A percentile compares a stretch with the other conserved stretches of the same genome.
Evolutionary conservation across 2,113 vertebrate species (phyloP).

Genomic region (Talpa occidentalis): DNA sequence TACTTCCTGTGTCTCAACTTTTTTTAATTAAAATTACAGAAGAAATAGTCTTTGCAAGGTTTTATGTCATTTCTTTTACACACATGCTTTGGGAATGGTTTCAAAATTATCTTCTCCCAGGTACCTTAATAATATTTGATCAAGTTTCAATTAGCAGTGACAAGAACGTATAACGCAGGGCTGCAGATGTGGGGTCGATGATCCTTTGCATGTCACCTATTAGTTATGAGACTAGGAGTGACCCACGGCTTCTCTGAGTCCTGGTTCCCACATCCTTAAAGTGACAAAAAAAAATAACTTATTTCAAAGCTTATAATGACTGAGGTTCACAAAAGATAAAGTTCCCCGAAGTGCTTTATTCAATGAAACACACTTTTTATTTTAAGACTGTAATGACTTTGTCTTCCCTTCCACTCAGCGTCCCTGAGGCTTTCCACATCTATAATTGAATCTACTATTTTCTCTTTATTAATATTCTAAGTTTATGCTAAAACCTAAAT

Average conservation of each 20-base stretch:
- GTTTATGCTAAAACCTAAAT: slow-evolving; percentile 58
- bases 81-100: background rate
- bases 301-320: slow-evolving; percentile 39
- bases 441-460: slow-evolving; percentile 74
- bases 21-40: background rate
- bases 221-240: background rate
- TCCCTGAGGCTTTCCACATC: slow-evolving; percentile 57
- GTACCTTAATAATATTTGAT: slow-evolving; percentile 20
- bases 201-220: background rate
- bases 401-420: slow-evolving; percentile 31
- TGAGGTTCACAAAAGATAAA: slow-evolving; percentile 51
- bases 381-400: slow-evolving; percentile 43
- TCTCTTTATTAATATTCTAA: slow-evolving; percentile 64
- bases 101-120: slow-evolving; percentile 19
- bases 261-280: slow-evolving; percentile 8
- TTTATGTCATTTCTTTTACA: background rate
- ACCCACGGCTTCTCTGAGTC: background rate
- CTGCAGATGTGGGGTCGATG: background rate
- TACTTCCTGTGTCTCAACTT: background rate
- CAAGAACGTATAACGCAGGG: background rate
- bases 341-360: slow-evolving; percentile 54
- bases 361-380: slow-evolving; percentile 56
- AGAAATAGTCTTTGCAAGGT: background rate
- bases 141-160: background rate
- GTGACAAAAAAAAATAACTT: slow-evolving; percentile 20